A percentile compares a stretch with the other conserved stretches of the same genome.
Conservation (phyloP, 2,113 vertebrate genomes). For the Leptosomus discolor region DNA sequence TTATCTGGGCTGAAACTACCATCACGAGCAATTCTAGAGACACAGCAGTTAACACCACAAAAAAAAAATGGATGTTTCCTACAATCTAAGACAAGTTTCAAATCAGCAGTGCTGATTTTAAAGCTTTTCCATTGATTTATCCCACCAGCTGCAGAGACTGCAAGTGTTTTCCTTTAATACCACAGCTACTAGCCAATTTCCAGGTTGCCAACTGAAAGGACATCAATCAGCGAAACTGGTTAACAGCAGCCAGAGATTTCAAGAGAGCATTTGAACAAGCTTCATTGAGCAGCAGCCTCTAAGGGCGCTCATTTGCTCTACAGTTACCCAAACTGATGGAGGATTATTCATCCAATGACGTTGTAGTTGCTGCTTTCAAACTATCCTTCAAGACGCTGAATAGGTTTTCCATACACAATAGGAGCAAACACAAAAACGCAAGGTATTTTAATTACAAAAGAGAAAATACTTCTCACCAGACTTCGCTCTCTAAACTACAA, state of each 20-base stretch:
- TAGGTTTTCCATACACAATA: not conserved
- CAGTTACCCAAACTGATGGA: not conserved
- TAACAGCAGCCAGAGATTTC: not conserved
- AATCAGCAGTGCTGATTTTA: not conserved
- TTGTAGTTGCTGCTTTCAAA: not conserved
- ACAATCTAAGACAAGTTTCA: not conserved
- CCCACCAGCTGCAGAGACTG: not conserved
- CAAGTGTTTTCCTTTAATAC: not conserved
- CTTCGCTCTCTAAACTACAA: not conserved
- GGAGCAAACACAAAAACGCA: not conserved
- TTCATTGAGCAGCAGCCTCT: not conserved
- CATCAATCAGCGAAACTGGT: not conserved
- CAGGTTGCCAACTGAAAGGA: not conserved
- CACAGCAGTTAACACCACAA: not conserved
- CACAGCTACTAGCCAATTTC: not conserved
- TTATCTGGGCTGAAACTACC: not conserved
- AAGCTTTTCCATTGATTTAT: not conserved
- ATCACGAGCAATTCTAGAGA: not conserved
- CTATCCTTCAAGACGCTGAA: rapidly evolving
- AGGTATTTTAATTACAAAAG: not conserved
- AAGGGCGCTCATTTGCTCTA: not conserved
- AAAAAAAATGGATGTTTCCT: not conserved
- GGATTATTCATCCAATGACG: not conserved
- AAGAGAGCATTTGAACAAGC: not conserved
- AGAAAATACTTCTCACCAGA: not conserved